Base-by-base conservation (phyloP, 2,888 invertebrate genomes). In the Andricus quercusramuli region DNA sequence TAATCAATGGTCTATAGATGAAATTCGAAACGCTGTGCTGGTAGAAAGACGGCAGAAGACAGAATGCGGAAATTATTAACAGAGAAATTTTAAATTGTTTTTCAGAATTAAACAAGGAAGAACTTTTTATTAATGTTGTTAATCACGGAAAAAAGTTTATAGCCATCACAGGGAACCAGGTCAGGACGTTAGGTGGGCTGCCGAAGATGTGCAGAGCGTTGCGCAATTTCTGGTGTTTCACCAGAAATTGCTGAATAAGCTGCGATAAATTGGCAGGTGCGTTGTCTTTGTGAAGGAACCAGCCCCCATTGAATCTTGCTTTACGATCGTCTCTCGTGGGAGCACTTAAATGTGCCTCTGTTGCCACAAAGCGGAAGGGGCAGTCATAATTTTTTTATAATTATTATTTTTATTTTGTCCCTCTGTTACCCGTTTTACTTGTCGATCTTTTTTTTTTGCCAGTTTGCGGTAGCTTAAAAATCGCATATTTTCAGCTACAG, bases 261-360 rank as follows among this genome's bases (percentile, higher is more conserved):
- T 37, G 37, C 37, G 37, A 5, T 37, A 8, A 37, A 37, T 37
- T 6, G 37, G 8, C 37, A 6, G 37, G 6, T 37, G 25, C 25
- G 25, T 25, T 25, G 25, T 25, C n/a, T n/a, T n/a, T 1, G 25
- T 25, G 25, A 25, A 25, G 25, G 25, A 25, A 25, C 25, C 25
- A 25, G 25, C 1, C 80, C 62, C 81, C 67, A 80, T 83, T 77
- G 82, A 80, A 78, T 80, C 68, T 78, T 83, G 82, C 83, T 85
- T 83, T 85, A 84, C 81, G 79, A 79, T 51, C 78, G 70, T 56
- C 68, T 17, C 64, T 32, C 25, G 78, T 62, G 74, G 20, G 51
- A 13, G 32, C 51, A 25, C 56, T 51, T 2, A 74, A 22, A 74
- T 51, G 74, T 74, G 74, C 74, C 29, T 59, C 51, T 29, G 29